phyloP scores from a whole-genome alignment of 2,113 vertebrate species.

The Pseudonaja textilis region DNA sequence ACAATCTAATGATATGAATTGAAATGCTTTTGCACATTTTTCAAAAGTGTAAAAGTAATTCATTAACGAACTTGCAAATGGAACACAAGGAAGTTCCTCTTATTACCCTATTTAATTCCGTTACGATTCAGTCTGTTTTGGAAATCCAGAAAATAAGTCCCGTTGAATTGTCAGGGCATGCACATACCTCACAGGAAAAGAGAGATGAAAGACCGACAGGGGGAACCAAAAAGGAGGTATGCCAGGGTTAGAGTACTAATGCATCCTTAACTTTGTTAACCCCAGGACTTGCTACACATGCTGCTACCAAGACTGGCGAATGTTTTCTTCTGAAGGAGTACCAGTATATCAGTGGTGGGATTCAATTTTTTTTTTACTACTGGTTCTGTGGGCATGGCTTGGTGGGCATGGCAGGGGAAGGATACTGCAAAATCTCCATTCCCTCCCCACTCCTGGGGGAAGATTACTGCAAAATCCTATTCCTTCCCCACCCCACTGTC shows the following conservation, averaged over 20 bases:
- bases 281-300: not conserved
- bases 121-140: not conserved
- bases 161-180: not conserved
- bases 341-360: not conserved
- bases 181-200: not conserved
- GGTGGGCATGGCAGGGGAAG: too few relatives aligned
- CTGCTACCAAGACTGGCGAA: not conserved
- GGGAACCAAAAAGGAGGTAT: not conserved
- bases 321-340: not conserved
- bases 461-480: too few relatives aligned
- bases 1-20: not conserved
- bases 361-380: too few relatives aligned
- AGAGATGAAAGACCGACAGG: not conserved
- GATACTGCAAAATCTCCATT: too few relatives aligned
- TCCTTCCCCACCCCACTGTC: too few relatives aligned
- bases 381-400: too few relatives aligned
- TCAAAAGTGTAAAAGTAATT: not conserved
- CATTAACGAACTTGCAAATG: not conserved
- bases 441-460: too few relatives aligned
- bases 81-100: not conserved
- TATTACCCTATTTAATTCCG: not conserved
- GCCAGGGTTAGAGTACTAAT: not conserved
- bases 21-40: not conserved
- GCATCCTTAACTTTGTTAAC: not conserved
- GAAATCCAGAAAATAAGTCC: not conserved